Evolutionary conservation across 2,113 vertebrate genomes (phyloP).

Genomic region (Elgaria multicarinata): DNA sequence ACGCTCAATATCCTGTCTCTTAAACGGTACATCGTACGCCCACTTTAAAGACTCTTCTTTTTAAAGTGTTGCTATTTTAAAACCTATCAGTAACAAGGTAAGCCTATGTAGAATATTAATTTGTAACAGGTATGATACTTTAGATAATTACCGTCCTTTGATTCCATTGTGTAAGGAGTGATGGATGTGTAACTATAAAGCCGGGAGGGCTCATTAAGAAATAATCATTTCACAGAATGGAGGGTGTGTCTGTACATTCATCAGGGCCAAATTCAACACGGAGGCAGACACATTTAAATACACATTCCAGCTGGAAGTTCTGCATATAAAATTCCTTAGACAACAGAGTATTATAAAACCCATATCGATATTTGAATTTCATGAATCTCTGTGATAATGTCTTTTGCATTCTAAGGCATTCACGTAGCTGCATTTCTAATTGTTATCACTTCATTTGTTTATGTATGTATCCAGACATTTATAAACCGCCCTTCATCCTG

Average conservation of each 20-base stretch:
- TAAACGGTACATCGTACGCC: background rate
- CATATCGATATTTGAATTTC: background rate
- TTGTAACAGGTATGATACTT: background rate
- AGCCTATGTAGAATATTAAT: background rate
- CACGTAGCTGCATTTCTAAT: background rate
- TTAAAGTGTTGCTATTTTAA: constrained; percentile 33
- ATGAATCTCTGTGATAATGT: background rate
- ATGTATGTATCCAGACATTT: too few species aligned
- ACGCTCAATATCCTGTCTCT: background rate
- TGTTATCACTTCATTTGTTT: background rate
- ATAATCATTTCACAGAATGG: background rate
- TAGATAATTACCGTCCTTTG: background rate
- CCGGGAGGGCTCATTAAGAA: constrained; percentile 1
- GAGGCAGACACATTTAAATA: background rate
- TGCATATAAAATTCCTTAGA: background rate
- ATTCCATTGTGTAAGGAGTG: background rate
- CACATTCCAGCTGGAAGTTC: background rate
- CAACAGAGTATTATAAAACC: background rate
- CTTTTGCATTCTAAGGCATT: background rate
- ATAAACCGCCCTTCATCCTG: background rate
- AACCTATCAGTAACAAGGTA: background rate
- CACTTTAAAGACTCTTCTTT: background rate
- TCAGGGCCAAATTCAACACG: background rate
- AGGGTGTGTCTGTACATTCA: too few species aligned
- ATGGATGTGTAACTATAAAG: constrained; percentile 4